Percentiles rank a stretch among this genome's conserved stretches.
Conservation (phyloP, 2,113 vertebrate species). For the Sciurus niger region DNA sequence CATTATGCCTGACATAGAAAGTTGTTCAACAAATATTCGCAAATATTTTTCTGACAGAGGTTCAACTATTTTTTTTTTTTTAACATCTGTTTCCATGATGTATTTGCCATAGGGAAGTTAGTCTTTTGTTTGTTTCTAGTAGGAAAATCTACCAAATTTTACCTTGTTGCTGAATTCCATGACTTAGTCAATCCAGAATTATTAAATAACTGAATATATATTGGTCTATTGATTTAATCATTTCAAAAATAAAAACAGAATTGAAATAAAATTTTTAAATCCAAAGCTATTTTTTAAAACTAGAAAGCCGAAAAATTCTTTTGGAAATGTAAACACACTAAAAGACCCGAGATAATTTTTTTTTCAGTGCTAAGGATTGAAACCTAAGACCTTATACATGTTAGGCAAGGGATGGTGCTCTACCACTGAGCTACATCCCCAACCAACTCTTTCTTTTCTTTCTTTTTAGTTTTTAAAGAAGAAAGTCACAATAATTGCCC, state of each 20-base stretch:
- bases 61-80: background rate
- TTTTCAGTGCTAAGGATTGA: too few species aligned
- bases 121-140: background rate
- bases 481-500: background rate
- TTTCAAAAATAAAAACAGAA: conserved; percentile 49
- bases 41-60: background rate
- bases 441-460: too few species aligned
- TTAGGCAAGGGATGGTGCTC: too few species aligned
- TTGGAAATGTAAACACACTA: background rate
- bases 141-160: background rate
- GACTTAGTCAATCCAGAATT: background rate
- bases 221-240: background rate
- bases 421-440: too few species aligned
- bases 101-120: conserved; percentile 9
- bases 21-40: background rate
- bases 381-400: too few species aligned
- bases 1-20: background rate
- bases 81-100: background rate
- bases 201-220: background rate
- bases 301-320: background rate
- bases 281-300: background rate
- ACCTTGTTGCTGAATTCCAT: background rate
- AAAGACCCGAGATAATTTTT: background rate
- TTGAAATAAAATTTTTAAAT: conserved; percentile 26
- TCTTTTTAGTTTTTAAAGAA: background rate